phyloP scores from a whole-genome alignment of 2,888 invertebrate genomes.

The Perizoma affinitatum region DNA sequence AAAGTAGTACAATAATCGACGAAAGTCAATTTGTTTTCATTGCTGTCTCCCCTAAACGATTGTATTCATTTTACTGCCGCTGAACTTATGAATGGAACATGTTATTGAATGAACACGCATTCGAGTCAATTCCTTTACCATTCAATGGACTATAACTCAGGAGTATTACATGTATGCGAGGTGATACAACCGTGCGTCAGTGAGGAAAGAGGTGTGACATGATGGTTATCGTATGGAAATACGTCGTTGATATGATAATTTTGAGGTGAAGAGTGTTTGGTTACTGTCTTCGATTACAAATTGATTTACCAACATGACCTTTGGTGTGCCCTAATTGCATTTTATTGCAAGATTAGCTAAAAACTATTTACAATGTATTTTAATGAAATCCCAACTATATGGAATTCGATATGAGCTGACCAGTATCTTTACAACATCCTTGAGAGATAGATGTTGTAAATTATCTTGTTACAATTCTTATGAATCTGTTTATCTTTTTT shows the following conservation, averaged over 20 bases:
- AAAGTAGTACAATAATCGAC: constrained; percentile 36
- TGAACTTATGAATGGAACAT: constrained; percentile 49
- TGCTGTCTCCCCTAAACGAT: constrained; percentile 58
- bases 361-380: too few relatives aligned
- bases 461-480: too few relatives aligned
- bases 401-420: too few relatives aligned
- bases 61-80: constrained; percentile 65
- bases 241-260: constrained; percentile 26
- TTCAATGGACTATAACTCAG: constrained; percentile 77
- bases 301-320: constrained; percentile 14
- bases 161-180: constrained; percentile 30
- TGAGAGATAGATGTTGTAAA: too few relatives aligned
- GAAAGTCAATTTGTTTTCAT: constrained; percentile 72
- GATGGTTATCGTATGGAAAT: constrained; percentile 24
- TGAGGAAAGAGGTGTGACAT: constrained; percentile 31
- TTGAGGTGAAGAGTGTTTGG: constrained; percentile 18
- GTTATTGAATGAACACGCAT: constrained; percentile 61
- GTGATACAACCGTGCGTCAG: constrained; percentile 33
- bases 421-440: too few relatives aligned
- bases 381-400: too few relatives aligned
- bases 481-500: too few relatives aligned
- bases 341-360: not conserved
- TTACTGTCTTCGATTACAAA: constrained; percentile 26
- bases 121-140: constrained; percentile 62
- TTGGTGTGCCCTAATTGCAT: not conserved